A percentile compares a stretch with the other conserved stretches of the same genome.
phyloP scores from a whole-genome alignment of 92 coral and sea anemone species.

The Epizoanthus scotinus region DNA sequence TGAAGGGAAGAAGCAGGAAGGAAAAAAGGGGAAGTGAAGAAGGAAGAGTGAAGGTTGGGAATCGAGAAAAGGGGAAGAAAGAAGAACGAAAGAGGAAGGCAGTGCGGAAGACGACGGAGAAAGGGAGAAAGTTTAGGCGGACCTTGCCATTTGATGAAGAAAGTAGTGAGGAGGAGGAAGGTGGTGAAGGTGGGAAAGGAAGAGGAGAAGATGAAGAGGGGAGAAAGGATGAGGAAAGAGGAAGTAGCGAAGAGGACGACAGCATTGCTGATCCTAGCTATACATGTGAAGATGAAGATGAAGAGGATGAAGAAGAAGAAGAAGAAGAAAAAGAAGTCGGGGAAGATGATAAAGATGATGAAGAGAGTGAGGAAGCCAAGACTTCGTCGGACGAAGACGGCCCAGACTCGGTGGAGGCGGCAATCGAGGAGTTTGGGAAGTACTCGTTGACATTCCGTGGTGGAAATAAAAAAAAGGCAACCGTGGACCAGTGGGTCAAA shows the following conservation, averaged over 20 bases:
- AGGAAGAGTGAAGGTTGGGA: not conserved
- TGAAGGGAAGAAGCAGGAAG: not conserved
- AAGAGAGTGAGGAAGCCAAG: too few relatives aligned
- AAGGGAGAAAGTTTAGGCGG: not conserved
- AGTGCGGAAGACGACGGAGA: not conserved
- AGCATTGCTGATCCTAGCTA: not conserved
- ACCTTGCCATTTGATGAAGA: too few relatives aligned
- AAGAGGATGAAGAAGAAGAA: not conserved
- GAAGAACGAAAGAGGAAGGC: not conserved
- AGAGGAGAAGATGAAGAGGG: not conserved
- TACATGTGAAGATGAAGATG: not conserved
- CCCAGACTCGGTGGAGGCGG: not conserved
- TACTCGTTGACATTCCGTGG: too few relatives aligned
- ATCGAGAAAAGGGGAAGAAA: too few relatives aligned
- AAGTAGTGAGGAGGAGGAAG: not conserved
- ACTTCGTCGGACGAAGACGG: not conserved
- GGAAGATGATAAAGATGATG: not conserved
- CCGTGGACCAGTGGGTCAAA: too few relatives aligned
- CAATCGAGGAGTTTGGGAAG: not conserved
- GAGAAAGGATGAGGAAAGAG: not conserved
- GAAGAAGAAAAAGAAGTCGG: too few relatives aligned
- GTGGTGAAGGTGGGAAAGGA: not conserved
- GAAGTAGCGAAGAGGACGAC: not conserved
- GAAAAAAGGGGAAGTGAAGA: not conserved
- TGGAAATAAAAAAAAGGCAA: too few relatives aligned